phyloP scores from a whole-genome alignment of 2,113 vertebrate species.

The Phrynosoma blainvillii region DNA sequence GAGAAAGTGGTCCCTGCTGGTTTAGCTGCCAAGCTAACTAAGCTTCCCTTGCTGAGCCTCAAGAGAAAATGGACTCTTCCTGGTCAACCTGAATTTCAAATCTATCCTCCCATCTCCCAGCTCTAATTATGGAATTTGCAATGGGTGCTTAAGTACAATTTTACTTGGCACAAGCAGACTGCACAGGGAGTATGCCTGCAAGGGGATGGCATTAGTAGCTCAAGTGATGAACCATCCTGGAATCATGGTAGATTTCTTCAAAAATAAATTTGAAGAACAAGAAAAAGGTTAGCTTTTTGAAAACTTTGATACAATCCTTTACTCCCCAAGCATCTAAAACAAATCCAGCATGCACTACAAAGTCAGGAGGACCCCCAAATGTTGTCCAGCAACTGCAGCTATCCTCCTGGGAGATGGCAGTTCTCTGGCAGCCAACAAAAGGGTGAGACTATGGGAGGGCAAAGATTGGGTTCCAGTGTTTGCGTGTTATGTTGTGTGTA shows the following conservation, averaged over 20 bases:
- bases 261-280: neutral
- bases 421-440: neutral
- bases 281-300: neutral
- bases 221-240: too few relatives aligned
- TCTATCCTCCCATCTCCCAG: neutral
- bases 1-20: neutral
- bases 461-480: neutral
- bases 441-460: neutral
- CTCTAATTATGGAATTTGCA: neutral
- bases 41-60: neutral
- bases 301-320: neutral
- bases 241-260: neutral
- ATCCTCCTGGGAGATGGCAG: too few relatives aligned
- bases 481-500: too few relatives aligned
- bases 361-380: neutral
- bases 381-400: neutral
- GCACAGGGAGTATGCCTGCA: too few relatives aligned
- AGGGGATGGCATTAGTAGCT: neutral
- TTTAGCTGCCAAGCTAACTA: neutral
- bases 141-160: accelerated
- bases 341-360: neutral
- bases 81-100: neutral
- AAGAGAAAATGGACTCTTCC: too few relatives aligned
- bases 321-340: neutral
- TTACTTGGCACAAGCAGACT: too few relatives aligned